These are phyloP conservation scores for Heptranchias perlo DNA, from an alignment of 2,113 vertebrate species.

Conservation along the genomic window DNA sequence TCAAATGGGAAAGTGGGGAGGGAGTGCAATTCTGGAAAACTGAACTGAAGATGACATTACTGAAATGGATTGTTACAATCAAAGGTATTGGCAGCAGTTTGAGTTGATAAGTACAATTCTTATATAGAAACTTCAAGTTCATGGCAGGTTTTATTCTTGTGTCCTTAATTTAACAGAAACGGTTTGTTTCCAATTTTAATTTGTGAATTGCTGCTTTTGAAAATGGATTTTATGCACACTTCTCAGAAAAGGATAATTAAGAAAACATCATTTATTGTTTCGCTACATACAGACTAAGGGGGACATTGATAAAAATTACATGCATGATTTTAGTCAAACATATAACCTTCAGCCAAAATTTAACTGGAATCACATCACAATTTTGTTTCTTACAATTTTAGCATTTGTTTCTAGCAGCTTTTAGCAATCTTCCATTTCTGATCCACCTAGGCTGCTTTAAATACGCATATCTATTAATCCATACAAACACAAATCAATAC, in stretches of 20 bases:
- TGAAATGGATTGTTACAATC: not conserved
- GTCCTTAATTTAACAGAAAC: not conserved
- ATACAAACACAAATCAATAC: not conserved
- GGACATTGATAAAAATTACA: not conserved
- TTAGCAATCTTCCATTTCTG: not conserved
- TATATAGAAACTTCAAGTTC: not conserved
- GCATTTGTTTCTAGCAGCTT: not conserved
- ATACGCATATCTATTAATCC: not conserved
- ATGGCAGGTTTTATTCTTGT: not conserved
- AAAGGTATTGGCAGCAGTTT: not conserved
- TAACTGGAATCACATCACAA: not conserved
- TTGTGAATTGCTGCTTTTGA: not conserved
- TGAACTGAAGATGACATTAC: not conserved
- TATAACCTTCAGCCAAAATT: not conserved
- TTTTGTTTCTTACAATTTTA: not conserved
- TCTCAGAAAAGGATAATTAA: not conserved
- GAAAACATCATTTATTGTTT: not conserved
- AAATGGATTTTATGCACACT: constrained; percentile 15
- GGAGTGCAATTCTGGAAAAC: not conserved
- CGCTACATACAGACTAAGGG: not conserved
- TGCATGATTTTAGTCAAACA: constrained; percentile 1
- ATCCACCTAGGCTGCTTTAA: not conserved
- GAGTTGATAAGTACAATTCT: not conserved
- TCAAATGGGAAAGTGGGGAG: not conserved
- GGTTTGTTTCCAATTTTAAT: not conserved